A percentile compares a stretch with the other conserved stretches of the same genome.
Conservation (phyloP, 2,113 vertebrate species). For the Sphyrna mokarran region DNA sequence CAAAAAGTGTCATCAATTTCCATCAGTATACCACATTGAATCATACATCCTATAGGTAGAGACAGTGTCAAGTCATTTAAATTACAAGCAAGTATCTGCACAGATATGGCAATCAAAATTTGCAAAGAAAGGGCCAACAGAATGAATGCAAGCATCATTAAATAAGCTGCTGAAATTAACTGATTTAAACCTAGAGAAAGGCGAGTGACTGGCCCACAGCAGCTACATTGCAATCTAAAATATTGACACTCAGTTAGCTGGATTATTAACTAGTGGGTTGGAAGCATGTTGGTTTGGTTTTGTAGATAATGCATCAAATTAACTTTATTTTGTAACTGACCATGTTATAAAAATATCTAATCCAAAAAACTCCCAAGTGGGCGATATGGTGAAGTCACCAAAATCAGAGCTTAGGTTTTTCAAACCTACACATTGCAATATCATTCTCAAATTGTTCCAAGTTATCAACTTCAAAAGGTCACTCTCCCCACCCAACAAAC, state of each 20-base stretch:
- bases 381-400: neutral
- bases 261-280: neutral
- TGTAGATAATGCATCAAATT: neutral
- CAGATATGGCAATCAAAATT: neutral
- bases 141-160: neutral
- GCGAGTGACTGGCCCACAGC: neutral
- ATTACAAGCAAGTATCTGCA: neutral
- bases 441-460: neutral
- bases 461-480: constrained; percentile 2
- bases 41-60: no score
- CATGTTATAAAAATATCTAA: neutral
- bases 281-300: neutral
- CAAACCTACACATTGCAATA: neutral
- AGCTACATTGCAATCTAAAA: neutral
- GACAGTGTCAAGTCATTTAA: neutral
- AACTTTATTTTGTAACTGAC: neutral
- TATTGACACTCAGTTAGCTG: neutral
- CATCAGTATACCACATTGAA: neutral
- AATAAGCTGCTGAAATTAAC: neutral
- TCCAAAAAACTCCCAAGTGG: constrained; percentile 10
- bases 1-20: neutral
- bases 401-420: neutral
- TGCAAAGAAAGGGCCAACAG: neutral
- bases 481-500: neutral
- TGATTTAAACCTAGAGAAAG: neutral